Conservation (phyloP, 2,888 invertebrate genomes). For the Tethea ocularis region DNA sequence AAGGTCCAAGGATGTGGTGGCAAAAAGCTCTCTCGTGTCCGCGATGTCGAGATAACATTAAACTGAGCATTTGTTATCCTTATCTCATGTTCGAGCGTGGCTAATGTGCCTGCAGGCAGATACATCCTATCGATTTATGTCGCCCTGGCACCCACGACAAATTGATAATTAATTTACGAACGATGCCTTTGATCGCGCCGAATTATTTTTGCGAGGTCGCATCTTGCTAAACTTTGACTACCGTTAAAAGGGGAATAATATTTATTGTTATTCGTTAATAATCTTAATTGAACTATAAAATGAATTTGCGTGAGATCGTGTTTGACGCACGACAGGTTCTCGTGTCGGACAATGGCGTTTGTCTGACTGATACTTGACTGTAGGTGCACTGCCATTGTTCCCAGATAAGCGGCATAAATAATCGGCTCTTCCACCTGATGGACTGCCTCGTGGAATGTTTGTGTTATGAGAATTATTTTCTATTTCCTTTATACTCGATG, state of each 20-base stretch:
- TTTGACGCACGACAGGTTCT: slow-evolving; percentile 8
- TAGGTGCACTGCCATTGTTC: slow-evolving; percentile 61
- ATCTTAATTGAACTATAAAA: slow-evolving; percentile 24
- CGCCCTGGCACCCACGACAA: slow-evolving; percentile 81
- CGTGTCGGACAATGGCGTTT: slow-evolving; percentile 38
- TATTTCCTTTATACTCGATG: slow-evolving; percentile 33
- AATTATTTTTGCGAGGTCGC: slow-evolving; percentile 70
- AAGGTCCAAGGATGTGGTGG: slow-evolving; percentile 77
- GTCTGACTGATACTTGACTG: slow-evolving; percentile 56
- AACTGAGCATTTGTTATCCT: slow-evolving; percentile 83
- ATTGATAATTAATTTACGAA: slow-evolving; percentile 82
- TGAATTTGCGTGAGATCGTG: slow-evolving; percentile 31
- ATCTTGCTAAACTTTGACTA: slow-evolving; percentile 55
- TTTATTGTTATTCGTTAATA: slow-evolving; percentile 30
- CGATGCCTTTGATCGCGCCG: slow-evolving; percentile 77
- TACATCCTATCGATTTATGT: slow-evolving; percentile 82
- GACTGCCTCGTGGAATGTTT: slow-evolving; percentile 52
- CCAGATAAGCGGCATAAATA: slow-evolving; percentile 71
- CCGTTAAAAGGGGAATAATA: slow-evolving; percentile 51
- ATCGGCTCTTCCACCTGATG: slow-evolving; percentile 62
- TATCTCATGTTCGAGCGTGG: slow-evolving; percentile 79
- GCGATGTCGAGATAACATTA: slow-evolving; percentile 82
- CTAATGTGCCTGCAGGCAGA: slow-evolving; percentile 79
- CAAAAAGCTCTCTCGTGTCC: slow-evolving; percentile 82
- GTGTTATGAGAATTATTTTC: slow-evolving; percentile 49